These are phyloP conservation scores for Macrosoma leucophasiata DNA, from an alignment of 2,888 invertebrate species.

Conservation along the genomic window DNA sequence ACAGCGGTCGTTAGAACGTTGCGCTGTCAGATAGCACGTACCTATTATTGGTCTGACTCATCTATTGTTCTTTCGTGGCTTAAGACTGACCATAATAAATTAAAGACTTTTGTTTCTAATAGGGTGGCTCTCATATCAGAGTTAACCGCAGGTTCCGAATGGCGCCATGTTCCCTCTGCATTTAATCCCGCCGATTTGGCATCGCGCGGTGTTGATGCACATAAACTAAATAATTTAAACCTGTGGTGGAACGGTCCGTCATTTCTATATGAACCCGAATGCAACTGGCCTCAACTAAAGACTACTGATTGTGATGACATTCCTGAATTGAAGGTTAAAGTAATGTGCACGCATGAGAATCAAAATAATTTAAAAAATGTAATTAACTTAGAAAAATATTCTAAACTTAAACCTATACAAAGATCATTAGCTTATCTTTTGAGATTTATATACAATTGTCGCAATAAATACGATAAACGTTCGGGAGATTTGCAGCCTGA, in stretches of 20 bases:
- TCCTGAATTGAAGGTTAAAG: slow-evolving; percentile 8
- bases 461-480: neutral
- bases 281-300: slow-evolving; percentile 9
- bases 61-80: slow-evolving; percentile 30
- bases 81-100: slow-evolving; percentile 11
- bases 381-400: slow-evolving; percentile 15
- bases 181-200: slow-evolving; percentile 18
- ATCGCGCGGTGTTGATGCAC: slow-evolving; percentile 12
- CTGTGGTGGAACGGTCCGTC: slow-evolving; percentile 17
- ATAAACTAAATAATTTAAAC: neutral
- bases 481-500: slow-evolving; percentile 1
- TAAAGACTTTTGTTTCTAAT: slow-evolving; percentile 8
- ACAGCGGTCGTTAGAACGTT: no score
- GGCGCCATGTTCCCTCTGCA: slow-evolving; percentile 9
- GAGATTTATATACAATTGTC: slow-evolving; percentile 9
- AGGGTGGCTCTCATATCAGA: slow-evolving; percentile 8
- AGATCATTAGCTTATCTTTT: slow-evolving; percentile 7
- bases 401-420: slow-evolving; percentile 7
- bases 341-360: neutral
- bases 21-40: no score
- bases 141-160: slow-evolving; percentile 2
- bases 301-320: slow-evolving; percentile 2
- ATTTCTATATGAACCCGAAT: slow-evolving; percentile 5
- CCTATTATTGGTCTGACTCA: no score
- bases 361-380: neutral